Evolutionary conservation across 2,113 vertebrate genomes (phyloP).

Genomic region (Marmota flaviventris): DNA sequence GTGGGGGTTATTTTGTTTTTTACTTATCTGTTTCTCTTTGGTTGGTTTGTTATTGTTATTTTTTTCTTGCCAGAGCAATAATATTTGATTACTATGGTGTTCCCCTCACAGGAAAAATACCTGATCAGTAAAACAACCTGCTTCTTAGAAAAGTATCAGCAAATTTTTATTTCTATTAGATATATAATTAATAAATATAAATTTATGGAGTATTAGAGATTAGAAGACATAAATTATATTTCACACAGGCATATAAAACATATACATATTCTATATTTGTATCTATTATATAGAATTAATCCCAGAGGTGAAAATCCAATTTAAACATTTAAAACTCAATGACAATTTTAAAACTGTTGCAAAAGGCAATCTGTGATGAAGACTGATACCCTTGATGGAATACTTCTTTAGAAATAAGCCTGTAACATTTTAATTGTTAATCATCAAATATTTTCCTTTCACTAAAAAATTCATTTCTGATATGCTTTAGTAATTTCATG

Average conservation of each 20-base stretch:
- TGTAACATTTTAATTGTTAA: conserved; percentile 54
- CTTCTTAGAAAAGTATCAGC: conserved; percentile 35
- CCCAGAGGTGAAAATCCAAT: conserved; percentile 30
- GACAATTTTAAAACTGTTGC: conserved; percentile 50
- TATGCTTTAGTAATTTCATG: conserved; percentile 24
- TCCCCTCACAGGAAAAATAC: conserved; percentile 55
- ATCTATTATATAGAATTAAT: conserved; percentile 24
- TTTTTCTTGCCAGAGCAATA: conserved; percentile 70
- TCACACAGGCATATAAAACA: neutral
- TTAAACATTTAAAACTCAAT: conserved; percentile 61
- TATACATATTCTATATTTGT: neutral
- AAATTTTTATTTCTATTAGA: conserved; percentile 51
- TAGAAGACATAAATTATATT: conserved; percentile 2
- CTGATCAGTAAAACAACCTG: conserved; percentile 53
- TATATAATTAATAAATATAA: conserved; percentile 56
- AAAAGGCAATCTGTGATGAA: conserved; percentile 31
- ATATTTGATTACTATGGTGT: conserved; percentile 48
- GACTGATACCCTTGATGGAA: neutral
- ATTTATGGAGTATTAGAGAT: neutral
- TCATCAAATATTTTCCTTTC: conserved; percentile 53
- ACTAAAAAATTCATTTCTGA: conserved; percentile 65
- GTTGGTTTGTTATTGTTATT: conserved; percentile 22
- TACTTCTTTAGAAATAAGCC: conserved; percentile 54
- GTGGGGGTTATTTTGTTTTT: neutral
- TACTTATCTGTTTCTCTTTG: conserved; percentile 49